Evolutionary conservation across 2,888 invertebrate genomes (phyloP).

Genomic region (Seira ritae): DNA sequence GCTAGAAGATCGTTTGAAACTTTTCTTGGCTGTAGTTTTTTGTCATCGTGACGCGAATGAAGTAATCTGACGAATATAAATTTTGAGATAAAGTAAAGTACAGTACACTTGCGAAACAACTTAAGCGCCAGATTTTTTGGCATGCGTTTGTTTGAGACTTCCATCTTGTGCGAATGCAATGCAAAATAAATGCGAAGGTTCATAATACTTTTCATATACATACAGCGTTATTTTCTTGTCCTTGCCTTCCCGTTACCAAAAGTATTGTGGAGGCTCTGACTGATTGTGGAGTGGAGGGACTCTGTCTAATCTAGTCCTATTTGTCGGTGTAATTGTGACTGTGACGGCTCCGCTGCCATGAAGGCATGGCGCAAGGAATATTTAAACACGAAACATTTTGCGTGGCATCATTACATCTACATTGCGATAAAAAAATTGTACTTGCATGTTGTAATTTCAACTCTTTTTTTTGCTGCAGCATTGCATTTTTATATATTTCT

Average conservation of each 20-base stretch:
- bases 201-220: neutral
- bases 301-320: neutral
- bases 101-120: neutral
- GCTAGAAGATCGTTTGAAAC: no score
- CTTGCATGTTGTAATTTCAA: neutral
- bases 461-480: neutral
- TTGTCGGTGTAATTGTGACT: neutral
- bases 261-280: no score
- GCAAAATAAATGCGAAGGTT: neutral
- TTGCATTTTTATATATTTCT: neutral
- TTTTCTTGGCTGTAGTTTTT: neutral
- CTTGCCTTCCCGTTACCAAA: constrained; percentile 10
- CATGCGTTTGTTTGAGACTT: neutral
- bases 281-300: neutral
- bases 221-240: neutral
- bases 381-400: neutral
- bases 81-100: neutral
- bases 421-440: no score
- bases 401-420: neutral
- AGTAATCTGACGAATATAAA: neutral
- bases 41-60: neutral
- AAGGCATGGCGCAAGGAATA: no score
- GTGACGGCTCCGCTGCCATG: no score
- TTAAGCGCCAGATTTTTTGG: constrained; percentile 13
- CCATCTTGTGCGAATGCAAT: neutral